Evolutionary conservation across 2,113 vertebrate genomes (phyloP).

Genomic region (Leucosticte australis): DNA sequence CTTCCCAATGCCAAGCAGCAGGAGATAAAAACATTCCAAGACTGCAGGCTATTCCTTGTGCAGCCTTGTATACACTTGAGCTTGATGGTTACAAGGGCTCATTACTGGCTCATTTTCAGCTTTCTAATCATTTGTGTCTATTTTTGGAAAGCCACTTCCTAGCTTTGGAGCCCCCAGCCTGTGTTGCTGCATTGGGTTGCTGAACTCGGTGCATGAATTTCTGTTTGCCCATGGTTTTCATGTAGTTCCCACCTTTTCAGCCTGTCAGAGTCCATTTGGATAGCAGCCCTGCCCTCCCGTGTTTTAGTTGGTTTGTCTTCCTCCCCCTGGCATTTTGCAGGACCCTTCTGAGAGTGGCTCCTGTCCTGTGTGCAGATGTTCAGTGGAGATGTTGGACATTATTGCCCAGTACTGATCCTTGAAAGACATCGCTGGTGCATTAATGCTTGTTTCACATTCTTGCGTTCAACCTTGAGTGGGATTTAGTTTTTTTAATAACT

Average conservation of each 20-base stretch:
- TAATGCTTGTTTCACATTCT: background rate
- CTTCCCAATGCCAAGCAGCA: background rate
- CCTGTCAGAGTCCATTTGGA: background rate
- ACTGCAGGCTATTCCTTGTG: background rate
- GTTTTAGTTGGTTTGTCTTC: background rate
- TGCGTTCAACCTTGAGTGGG: rapidly evolving
- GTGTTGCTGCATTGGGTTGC: background rate
- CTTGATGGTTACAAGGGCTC: background rate
- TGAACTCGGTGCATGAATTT: background rate
- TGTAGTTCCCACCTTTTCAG: background rate
- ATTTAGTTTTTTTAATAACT: background rate
- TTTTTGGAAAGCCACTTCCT: background rate
- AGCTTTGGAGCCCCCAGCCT: background rate
- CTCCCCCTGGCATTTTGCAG: background rate
- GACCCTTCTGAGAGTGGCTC: background rate
- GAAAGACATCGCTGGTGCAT: background rate
- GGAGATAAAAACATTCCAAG: background rate
- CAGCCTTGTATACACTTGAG: background rate
- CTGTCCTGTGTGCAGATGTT: background rate
- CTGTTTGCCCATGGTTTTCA: background rate
- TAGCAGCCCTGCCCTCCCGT: background rate
- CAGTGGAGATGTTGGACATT: background rate
- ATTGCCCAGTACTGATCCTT: background rate
- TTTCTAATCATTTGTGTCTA: background rate
- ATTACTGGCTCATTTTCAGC: background rate